Conservation (phyloP, 2,113 vertebrate species). For the Lonchura striata region DNA sequence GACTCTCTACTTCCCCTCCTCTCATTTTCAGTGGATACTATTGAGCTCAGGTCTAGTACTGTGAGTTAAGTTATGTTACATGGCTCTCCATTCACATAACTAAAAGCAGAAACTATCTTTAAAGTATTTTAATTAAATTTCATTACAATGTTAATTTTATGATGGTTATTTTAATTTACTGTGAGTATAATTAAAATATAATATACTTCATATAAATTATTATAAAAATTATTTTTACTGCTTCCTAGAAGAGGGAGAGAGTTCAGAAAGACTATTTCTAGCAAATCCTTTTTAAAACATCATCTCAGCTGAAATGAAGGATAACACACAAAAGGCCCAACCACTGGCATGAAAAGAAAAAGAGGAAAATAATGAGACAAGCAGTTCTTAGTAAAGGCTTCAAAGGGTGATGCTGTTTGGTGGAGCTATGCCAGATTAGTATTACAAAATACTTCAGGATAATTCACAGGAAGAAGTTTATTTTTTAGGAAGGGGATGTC, state of each 20-base stretch:
- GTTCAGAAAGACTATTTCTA: neutral
- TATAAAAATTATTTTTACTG: neutral
- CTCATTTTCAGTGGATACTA: neutral
- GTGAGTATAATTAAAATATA: neutral
- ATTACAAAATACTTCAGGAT: neutral
- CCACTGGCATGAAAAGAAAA: neutral
- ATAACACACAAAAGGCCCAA: neutral
- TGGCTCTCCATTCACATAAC: neutral
- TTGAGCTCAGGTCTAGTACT: neutral
- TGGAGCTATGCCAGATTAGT: neutral
- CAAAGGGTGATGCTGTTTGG: neutral
- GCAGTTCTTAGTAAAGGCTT: neutral
- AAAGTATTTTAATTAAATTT: neutral
- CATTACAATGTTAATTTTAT: neutral
- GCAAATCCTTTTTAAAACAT: neutral
- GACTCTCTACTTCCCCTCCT: rapidly evolving
- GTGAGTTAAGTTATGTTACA: neutral
- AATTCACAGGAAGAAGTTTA: neutral
- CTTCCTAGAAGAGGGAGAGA: neutral
- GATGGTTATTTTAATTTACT: neutral
- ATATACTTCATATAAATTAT: neutral
- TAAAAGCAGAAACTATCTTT: neutral
- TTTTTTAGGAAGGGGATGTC: neutral
- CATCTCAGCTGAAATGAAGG: neutral
- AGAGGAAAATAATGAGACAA: neutral